Base-by-base conservation (phyloP, 2,113 vertebrate genomes). In the Phyllostomus discolor region DNA sequence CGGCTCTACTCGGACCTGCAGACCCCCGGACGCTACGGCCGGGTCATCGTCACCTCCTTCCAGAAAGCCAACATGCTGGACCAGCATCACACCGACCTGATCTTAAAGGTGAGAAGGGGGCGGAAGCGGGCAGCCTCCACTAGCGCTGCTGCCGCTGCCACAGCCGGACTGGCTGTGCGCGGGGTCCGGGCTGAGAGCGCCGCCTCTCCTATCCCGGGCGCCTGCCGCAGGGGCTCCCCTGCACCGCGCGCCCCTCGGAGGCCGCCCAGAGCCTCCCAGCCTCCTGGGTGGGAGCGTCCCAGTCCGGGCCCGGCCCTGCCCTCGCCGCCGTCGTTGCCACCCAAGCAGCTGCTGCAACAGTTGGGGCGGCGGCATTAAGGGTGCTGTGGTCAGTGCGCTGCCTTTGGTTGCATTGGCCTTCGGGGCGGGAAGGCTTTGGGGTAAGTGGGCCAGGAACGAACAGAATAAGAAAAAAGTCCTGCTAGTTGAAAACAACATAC, bases 1-100 rank as follows among this genome's bases (percentile, higher is more conserved):
- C 99, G 99, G 92, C 99, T 99, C 85, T 99, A 99, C 98, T 99
- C 99, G 8, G 99, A 99, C 98, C 99, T 99, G 97, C 99, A 99
- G 98, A 99, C 99, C 15, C 99, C 99, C 17, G 99, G 99, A 35
- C 98, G 99, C 84, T 99, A 99, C 98, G 99, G 99, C 95, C 98
- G 99, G 96, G 99, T 99, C 96, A 99, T 99, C 97, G 98, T 99
- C 98, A 99, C 99, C 98, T 98, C 98, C 96, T 98, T 99, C 90
- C 98, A 98, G 85, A 99, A 99, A 98, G 99, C 99, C 86, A 99
- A 99, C 98, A 99, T 99, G 98, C 98, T 99, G 98, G 99, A 99
- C 98, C 99, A 99, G 92, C 98, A 99, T 80, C 99, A 99, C 97
- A 99, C 99, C 89, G 99, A 99, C 94, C 98, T 99, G 94, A 99